phyloP scores from a whole-genome alignment of 2,888 invertebrate species.

The Aricia artaxerxes region DNA sequence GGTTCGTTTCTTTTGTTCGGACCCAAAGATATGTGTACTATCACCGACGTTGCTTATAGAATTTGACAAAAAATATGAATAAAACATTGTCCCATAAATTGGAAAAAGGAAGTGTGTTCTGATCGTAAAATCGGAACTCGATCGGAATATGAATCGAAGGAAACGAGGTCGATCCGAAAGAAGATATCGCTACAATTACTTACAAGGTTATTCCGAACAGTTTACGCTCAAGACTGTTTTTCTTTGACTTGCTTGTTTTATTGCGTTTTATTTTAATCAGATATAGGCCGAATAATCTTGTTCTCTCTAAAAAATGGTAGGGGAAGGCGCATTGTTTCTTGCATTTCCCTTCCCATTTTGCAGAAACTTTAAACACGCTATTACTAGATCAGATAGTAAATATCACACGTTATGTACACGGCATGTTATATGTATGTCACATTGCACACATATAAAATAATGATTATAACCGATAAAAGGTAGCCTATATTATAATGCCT shows the following conservation, averaged over 20 bases:
- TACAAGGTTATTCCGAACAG: conserved; percentile 7
- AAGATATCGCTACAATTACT: conserved; percentile 7
- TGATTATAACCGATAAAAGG: too few species aligned
- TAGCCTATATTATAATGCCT: too few species aligned
- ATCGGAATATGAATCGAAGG: conserved; percentile 25
- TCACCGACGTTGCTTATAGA: neutral
- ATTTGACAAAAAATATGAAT: conserved; percentile 10
- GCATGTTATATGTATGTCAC: too few species aligned
- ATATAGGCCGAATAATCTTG: neutral
- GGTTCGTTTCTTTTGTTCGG: neutral
- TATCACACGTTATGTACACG: too few species aligned
- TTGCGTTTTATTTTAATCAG: neutral
- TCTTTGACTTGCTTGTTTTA: neutral
- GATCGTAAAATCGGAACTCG: conserved; percentile 7
- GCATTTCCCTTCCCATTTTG: too few species aligned
- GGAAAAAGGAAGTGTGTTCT: neutral
- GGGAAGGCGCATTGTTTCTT: too few species aligned
- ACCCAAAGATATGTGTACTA: neutral
- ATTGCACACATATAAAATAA: too few species aligned
- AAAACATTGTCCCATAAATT: conserved; percentile 15
- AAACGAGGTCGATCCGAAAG: neutral
- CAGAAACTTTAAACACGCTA: too few species aligned
- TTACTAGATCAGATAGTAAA: too few species aligned
- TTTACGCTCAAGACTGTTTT: neutral
- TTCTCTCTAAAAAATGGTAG: neutral